Percentiles rank a stretch among this genome's conserved stretches.
These are phyloP conservation scores for Pomacea maculata DNA, from an alignment of 1,140 invertebrate genomes.

Conservation along the genomic window DNA sequence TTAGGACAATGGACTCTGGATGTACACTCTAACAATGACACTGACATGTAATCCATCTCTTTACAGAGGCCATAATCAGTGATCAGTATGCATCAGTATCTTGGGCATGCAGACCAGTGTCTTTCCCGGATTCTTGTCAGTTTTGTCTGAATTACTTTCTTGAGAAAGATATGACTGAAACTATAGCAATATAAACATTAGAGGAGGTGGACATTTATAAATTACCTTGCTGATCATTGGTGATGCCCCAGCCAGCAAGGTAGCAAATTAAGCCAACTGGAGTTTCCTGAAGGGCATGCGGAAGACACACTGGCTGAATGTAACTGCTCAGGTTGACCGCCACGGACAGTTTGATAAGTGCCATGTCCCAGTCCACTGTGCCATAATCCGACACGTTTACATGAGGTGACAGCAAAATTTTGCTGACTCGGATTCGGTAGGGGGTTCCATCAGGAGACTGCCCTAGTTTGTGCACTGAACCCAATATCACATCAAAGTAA, in stretches of 20 bases:
- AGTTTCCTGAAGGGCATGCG: constrained; percentile 64
- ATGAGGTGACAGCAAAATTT: constrained; percentile 10
- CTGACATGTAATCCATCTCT: too few relatives aligned
- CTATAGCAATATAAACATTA: too few relatives aligned
- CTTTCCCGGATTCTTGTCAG: too few relatives aligned
- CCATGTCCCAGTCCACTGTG: constrained; percentile 83
- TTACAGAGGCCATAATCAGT: too few relatives aligned
- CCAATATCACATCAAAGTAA: constrained; percentile 23
- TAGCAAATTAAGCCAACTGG: constrained; percentile 70
- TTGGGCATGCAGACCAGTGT: too few relatives aligned
- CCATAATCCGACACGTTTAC: background rate
- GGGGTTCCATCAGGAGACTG: background rate
- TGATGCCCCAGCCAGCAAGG: constrained; percentile 83
- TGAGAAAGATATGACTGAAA: too few relatives aligned
- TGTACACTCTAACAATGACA: background rate
- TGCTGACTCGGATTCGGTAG: constrained; percentile 11
- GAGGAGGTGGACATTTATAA: too few relatives aligned
- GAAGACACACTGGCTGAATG: constrained; percentile 76
- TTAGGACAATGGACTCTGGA: too few relatives aligned
- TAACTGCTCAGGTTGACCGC: constrained; percentile 73
- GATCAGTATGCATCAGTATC: too few relatives aligned
- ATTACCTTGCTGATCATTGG: constrained; percentile 27
- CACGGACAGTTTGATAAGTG: constrained; percentile 77
- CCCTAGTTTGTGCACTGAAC: background rate
- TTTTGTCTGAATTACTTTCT: too few relatives aligned